These are phyloP conservation scores for Anthophora plumipes DNA, from an alignment of 2,888 invertebrate species.

Conservation along the genomic window DNA sequence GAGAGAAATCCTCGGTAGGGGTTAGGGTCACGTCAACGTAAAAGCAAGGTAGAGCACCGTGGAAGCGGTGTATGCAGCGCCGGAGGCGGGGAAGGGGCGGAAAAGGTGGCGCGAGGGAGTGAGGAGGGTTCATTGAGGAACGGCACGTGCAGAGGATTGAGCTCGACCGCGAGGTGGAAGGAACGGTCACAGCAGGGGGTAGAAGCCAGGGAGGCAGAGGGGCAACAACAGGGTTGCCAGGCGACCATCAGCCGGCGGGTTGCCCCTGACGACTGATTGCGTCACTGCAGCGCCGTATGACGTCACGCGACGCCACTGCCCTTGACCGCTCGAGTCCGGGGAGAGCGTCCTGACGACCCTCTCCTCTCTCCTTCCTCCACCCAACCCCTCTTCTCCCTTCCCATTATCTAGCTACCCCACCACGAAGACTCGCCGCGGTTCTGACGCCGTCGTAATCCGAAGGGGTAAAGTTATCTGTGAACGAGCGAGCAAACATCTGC, in stretches of 20 bases:
- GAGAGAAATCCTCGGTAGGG: conserved; percentile 61
- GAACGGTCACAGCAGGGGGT: conserved; percentile 50
- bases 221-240: conserved; percentile 76
- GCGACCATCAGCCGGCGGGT: conserved; percentile 77
- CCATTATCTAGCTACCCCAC: too few relatives aligned
- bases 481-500: conserved; percentile 41
- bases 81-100: conserved; percentile 20
- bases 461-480: conserved; percentile 40
- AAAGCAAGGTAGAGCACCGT: conserved; percentile 50
- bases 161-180: conserved; percentile 43
- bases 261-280: conserved; percentile 82
- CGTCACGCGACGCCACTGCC: conserved; percentile 82
- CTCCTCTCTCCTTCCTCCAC: conserved; percentile 30
- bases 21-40: conserved; percentile 70
- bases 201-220: conserved; percentile 41
- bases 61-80: conserved; percentile 41
- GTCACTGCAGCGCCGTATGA: conserved; percentile 82
- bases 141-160: conserved; percentile 77
- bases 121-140: conserved; percentile 80
- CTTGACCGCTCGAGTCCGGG: conserved; percentile 79
- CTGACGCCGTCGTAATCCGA: conserved; percentile 36
- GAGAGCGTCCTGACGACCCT: conserved; percentile 70
- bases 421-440: conserved; percentile 1
- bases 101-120: conserved; percentile 46
- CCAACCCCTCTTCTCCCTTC: background rate